These are phyloP conservation scores for Mus spretus DNA, from an alignment of 2,797 vertebrate species.

Conservation along the genomic window DNA sequence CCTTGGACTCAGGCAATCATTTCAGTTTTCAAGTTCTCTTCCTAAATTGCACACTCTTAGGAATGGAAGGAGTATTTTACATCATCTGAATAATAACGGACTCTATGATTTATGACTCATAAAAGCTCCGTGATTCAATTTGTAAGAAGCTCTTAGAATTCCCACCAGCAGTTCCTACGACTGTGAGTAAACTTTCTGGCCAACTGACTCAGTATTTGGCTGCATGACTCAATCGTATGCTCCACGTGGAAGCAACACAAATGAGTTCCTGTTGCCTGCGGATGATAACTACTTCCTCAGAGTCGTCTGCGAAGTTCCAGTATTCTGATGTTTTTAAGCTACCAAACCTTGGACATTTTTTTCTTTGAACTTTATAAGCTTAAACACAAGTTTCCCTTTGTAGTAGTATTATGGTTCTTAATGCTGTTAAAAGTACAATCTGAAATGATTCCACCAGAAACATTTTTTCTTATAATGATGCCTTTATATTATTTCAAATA, in stretches of 20 bases:
- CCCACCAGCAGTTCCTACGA: slow-evolving; percentile 73
- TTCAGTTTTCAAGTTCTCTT: slow-evolving; percentile 78
- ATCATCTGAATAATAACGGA: slow-evolving; percentile 71
- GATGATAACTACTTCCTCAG: slow-evolving; percentile 61
- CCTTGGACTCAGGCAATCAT: slow-evolving; percentile 59
- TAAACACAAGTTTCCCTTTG: neutral
- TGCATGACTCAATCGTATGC: slow-evolving; percentile 67
- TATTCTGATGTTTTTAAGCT: slow-evolving; percentile 52
- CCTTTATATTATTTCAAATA: slow-evolving; percentile 44
- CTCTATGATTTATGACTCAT: slow-evolving; percentile 74
- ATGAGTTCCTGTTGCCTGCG: slow-evolving; percentile 66
- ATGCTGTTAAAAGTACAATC: slow-evolving; percentile 67
- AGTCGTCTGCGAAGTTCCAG: slow-evolving; percentile 66
- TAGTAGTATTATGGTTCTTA: neutral
- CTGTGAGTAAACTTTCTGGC: slow-evolving; percentile 75
- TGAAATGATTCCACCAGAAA: slow-evolving; percentile 34
- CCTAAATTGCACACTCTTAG: slow-evolving; percentile 71
- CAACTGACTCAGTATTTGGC: slow-evolving; percentile 81
- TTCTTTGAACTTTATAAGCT: neutral
- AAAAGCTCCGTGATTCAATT: slow-evolving; percentile 72
- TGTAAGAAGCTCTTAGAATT: slow-evolving; percentile 77
- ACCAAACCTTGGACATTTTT: slow-evolving; percentile 61
- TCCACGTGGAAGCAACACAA: slow-evolving; percentile 61
- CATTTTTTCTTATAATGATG: slow-evolving; percentile 61
- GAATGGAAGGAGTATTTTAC: slow-evolving; percentile 69